Percentiles rank a stretch among this genome's conserved stretches.
phyloP scores from a whole-genome alignment of 2,113 vertebrate species.

The Rissa tridactyla region DNA sequence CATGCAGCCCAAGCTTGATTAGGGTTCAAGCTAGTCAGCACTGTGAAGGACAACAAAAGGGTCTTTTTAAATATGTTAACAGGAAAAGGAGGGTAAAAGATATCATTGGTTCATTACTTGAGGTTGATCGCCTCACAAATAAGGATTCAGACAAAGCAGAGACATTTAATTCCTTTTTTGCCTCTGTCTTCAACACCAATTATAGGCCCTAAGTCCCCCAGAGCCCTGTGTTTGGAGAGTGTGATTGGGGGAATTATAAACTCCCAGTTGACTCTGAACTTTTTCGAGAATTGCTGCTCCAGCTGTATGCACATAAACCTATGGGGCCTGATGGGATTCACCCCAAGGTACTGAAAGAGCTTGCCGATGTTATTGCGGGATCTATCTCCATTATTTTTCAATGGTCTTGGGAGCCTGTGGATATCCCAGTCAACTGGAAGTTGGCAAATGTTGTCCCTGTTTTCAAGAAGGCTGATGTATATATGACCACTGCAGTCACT shows the following conservation, averaged over 20 bases:
- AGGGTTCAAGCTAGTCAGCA: background rate
- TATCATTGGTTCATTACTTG: too few relatives aligned
- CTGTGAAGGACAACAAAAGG: background rate
- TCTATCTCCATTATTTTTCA: background rate
- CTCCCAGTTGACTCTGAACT: background rate
- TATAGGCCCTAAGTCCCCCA: background rate
- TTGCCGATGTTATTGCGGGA: accelerated
- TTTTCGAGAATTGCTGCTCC: background rate
- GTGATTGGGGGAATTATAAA: background rate
- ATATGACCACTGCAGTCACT: background rate
- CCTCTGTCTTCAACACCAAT: background rate
- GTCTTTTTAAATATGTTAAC: background rate
- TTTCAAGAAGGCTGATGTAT: background rate
- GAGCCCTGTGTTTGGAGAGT: background rate
- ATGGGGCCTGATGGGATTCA: background rate
- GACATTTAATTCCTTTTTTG: background rate
- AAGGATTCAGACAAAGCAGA: background rate
- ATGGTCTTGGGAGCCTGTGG: background rate
- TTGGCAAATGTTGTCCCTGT: background rate
- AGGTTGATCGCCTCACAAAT: background rate
- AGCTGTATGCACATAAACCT: background rate
- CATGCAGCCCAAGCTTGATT: background rate
- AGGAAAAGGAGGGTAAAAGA: background rate
- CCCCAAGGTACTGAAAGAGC: background rate
- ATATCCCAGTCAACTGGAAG: background rate